Evolutionary conservation across 2,888 invertebrate genomes (phyloP).

Genomic region (Dendrolimus pini): DNA sequence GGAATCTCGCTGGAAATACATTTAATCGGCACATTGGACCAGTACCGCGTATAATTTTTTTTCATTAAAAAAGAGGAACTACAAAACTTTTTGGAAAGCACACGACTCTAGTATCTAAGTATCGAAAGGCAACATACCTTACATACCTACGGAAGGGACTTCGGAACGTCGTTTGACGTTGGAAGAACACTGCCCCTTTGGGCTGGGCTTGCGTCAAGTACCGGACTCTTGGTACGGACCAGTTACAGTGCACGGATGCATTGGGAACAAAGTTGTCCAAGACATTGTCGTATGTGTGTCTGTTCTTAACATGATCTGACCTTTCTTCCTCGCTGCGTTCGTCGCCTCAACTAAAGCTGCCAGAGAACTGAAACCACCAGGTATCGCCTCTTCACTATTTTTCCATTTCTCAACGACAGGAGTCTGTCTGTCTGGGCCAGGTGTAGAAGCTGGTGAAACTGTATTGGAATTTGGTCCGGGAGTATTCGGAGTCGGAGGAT

Average conservation of each 20-base stretch:
- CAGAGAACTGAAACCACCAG: constrained; percentile 52
- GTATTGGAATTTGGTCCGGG: constrained; percentile 47
- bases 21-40: constrained; percentile 33
- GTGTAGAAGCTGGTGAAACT: constrained; percentile 47
- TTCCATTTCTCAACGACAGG: constrained; percentile 43
- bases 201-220: constrained; percentile 62
- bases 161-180: constrained; percentile 13
- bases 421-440: constrained; percentile 38
- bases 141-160: constrained; percentile 37
- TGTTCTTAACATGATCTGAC: constrained; percentile 72
- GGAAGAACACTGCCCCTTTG: constrained; percentile 23
- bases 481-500: constrained; percentile 71
- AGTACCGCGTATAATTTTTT: constrained; percentile 23
- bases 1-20: constrained; percentile 41
- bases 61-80: constrained; percentile 52
- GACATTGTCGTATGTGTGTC: constrained; percentile 87
- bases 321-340: constrained; percentile 47
- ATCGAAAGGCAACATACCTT: constrained; percentile 34
- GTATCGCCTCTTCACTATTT: constrained; percentile 35
- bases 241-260: constrained; percentile 91
- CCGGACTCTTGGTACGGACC: constrained; percentile 86
- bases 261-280: constrained; percentile 90
- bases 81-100: constrained; percentile 44
- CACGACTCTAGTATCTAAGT: constrained; percentile 28
- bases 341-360: constrained; percentile 58